phyloP scores from a whole-genome alignment of 92 coral and sea anemone genomes.

The Metridium senile region DNA sequence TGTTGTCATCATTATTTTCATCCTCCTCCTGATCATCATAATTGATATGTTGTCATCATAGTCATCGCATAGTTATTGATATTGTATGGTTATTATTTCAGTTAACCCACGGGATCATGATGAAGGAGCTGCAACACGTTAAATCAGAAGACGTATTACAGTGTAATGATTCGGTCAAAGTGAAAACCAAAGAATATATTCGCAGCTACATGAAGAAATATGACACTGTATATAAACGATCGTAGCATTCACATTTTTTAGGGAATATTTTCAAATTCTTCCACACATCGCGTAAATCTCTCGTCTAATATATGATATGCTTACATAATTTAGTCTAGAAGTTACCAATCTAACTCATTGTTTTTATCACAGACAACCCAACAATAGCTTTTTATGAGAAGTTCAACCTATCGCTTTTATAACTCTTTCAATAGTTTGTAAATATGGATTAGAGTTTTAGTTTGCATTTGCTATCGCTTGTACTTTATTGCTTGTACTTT shows the following conservation, averaged over 20 bases:
- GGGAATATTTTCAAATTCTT: slow-evolving; percentile 35
- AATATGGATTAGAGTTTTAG: too few species aligned
- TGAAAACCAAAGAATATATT: slow-evolving; percentile 92
- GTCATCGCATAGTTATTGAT: too few species aligned
- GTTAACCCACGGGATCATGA: slow-evolving; percentile 95
- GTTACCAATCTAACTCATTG: not conserved
- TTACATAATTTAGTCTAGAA: not conserved
- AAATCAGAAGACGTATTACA: slow-evolving; percentile 76
- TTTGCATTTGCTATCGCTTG: too few species aligned
- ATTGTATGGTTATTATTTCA: slow-evolving; percentile 20
- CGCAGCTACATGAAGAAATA: slow-evolving; percentile 90
- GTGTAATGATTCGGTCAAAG: slow-evolving; percentile 97
- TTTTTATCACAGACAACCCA: not conserved
- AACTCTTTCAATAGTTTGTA: too few species aligned
- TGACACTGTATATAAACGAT: slow-evolving; percentile 80
- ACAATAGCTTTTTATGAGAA: not conserved
- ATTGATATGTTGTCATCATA: not conserved
- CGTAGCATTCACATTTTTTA: slow-evolving; percentile 42
- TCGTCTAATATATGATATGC: not conserved
- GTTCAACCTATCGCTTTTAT: too few species aligned
- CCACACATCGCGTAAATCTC: not conserved
- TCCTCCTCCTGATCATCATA: not conserved
- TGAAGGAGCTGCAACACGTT: slow-evolving; percentile 81
- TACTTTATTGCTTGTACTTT: too few species aligned
- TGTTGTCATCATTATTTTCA: not conserved